Base-by-base conservation (phyloP, 2,113 vertebrate genomes). In the Microtus ochrogaster region DNA sequence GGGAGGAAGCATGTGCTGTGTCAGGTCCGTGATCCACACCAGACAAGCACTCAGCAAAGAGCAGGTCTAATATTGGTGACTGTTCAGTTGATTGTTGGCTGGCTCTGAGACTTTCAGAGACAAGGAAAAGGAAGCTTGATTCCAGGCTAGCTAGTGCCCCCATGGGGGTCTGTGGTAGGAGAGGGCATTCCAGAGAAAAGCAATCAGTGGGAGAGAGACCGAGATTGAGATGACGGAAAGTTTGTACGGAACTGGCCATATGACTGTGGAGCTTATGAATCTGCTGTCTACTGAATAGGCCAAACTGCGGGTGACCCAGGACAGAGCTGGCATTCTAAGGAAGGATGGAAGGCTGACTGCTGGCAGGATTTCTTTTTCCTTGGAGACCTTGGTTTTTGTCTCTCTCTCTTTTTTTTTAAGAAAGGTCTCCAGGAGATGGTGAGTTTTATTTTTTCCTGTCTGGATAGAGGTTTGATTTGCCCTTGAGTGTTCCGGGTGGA, bases 1-100 rank as follows among this genome's bases (percentile, higher is more conserved):
- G 5, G 10, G 47, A 13, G 13, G 58, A 36, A 0, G 3, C 0
- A 0, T 2, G 10, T 22, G 81, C 6, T 2, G 0, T 17, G 19
- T 61, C 13, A 47, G 47, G 49, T 8, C 14, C 0, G 3, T 10
- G 78, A 49, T 17, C 4, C 10, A n/a, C 41, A 0, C 39, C 39
- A 65, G 49, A 44, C 11, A 33, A 22, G n/a, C 19, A 8, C 47
- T 72, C 47, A 1, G 1, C 5, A 11, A 28, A 11, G 2, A 16
- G 55, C 70, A 22, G 39, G 81, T 30, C 77, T 52, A 68, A 33
- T 16, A 1, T 33, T 28, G 21, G 6, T 12, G 3, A 24, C 41
- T 16, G n/a, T 13, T 22, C 77, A 41, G 10, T 19, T 17, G 36
- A 28, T 52, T 52, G 61, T 41, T 73, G 14, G 78, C 73, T 77